phyloP scores from a whole-genome alignment of 2,797 vertebrate genomes.

The Helarctos malayanus region DNA sequence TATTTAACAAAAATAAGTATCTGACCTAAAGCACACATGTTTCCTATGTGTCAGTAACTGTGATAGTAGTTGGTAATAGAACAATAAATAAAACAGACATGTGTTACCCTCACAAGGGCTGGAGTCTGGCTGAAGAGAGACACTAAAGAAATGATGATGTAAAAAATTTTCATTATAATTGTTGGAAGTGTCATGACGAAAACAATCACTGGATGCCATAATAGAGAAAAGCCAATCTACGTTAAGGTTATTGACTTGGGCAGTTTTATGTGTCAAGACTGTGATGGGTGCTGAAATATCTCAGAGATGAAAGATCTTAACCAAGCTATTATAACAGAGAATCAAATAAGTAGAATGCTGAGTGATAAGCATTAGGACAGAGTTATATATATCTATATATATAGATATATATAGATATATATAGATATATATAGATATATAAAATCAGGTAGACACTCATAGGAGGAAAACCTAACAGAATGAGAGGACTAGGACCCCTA shows the following conservation, averaged over 20 bases:
- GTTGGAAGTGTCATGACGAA: not conserved
- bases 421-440: no score
- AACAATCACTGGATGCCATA: not conserved
- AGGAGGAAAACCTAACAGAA: not conserved
- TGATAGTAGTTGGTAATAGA: not conserved
- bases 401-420: no score
- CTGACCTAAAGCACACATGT: not conserved
- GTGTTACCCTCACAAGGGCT: not conserved
- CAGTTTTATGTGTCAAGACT: not conserved
- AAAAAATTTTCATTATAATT: not conserved
- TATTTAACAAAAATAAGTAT: conserved; percentile 38
- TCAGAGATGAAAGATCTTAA: not conserved
- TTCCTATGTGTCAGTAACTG: not conserved
- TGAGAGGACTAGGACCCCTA: not conserved
- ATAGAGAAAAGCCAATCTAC: not conserved
- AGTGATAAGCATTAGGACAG: not conserved
- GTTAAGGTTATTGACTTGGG: not conserved
- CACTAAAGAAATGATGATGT: not conserved
- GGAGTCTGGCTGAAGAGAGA: not conserved
- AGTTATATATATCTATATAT: not conserved
- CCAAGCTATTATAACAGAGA: not conserved
- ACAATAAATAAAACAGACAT: not conserved
- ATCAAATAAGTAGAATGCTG: not conserved
- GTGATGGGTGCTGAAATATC: not conserved
- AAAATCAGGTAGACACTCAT: not conserved